Base-by-base conservation (phyloP, 2,888 invertebrate species). In the Latrodectus elegans region DNA sequence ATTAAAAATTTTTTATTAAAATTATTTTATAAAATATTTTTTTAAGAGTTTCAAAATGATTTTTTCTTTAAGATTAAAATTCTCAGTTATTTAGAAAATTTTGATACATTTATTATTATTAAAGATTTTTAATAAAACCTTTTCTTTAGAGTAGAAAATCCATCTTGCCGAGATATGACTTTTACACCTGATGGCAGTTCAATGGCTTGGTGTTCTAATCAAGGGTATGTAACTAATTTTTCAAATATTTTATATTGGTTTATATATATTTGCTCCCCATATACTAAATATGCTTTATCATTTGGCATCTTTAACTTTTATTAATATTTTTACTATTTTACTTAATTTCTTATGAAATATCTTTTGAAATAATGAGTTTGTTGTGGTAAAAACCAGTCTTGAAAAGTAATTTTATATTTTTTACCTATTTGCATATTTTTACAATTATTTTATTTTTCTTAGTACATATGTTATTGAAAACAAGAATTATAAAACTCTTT, bases 141-240 rank as follows among this genome's bases (percentile, higher is more conserved):
- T 14, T 51, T 73, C 22, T 55, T 76, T 26, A 88, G 88, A 38
- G 79, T 79, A n/a, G 79, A 79, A 71, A 80, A 74, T 60, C 79
- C 79, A 65, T n/a, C 51, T 65, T 88, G 88, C 52, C 49, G 85
- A 52, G 84, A 79, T 51, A 78, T 88, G 82, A 51, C 70, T 26
- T 89, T 89, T 77, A 75, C 80, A 14, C 74, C 74, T 60, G 82
- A 84, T 84, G 89, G 89, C n/a, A 88, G 65, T 9, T 60, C 78
- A 4, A 78, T 88, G 73, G 67, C 84, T 12, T 89, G 84, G 88
- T 84, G 84, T 72, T 72, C 73, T 26, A 84, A 81, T 74, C 74
- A 84, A 71, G 70, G 76, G 89, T 89, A 17, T 22, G 8, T 14
- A 53, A 53, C 15, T 78, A 14, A 22, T 26, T n/a, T 70, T 17